Evolutionary conservation across 1,140 invertebrate species (phyloP), one percentile per base, ranked within the genome.

Genomic region (Adoxophyes honmai): DNA sequence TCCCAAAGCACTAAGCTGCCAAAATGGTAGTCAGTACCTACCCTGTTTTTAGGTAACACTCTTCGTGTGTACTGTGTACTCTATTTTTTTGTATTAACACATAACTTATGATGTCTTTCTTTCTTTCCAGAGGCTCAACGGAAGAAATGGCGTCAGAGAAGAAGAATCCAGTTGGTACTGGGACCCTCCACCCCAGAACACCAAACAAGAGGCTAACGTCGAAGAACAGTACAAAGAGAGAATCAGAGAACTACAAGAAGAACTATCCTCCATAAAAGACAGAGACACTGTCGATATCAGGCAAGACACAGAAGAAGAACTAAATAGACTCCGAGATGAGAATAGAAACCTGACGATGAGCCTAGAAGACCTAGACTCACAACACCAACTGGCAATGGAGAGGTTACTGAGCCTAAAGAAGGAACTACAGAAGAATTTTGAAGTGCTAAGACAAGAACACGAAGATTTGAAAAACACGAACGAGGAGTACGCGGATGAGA

Each of bases 351-450:
- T 94, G 28, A 86, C 89, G 4, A 67, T 61, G 4, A 94, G 91
- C 60, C 85, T 95, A 21, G 94, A 94, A 59, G 93, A 95, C 73
- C 81, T 96, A 62, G 94, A 96, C 72, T 88, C 75, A 37, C 94
- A 95, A 75, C 93, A 96, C 72, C 90, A 93, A 61, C 77, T 91
- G 61, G 93, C 93, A 0, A 92, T 94, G 81, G 92, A 93, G 52
- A 90, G 91, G 71, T 66, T 94, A 10, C 70, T 94, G 11, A 72
- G 85, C 0, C 68, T 94, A n/a, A 94, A 93, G 76, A 90, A 90
- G 11, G 91, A 93, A 56, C 68, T 93, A n/a, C 90, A 92, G 51
- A 89, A 90, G n/a, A 93, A 93, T 62, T 89, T 89, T 59, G 91
- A 91, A 65, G 71, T 88, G 9, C 70, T 93, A 0, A 90, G 90